Conservation (phyloP, 2,888 invertebrate species). For the Lypha dubia region DNA sequence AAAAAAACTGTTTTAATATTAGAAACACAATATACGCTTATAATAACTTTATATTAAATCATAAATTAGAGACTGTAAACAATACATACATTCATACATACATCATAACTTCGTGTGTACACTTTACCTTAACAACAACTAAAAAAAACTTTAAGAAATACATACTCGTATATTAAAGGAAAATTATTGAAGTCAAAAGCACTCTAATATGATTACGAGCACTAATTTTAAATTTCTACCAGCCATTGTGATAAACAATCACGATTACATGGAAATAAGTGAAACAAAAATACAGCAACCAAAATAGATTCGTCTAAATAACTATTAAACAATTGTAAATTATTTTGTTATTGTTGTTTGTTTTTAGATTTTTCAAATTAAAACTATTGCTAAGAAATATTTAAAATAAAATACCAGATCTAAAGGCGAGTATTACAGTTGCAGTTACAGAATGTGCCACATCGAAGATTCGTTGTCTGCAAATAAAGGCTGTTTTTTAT, state of each 20-base stretch:
- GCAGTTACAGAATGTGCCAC: conserved; percentile 65
- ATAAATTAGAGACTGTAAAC: conserved; percentile 28
- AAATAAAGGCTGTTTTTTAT: no score
- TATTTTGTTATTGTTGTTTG: conserved; percentile 31
- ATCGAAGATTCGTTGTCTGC: conserved; percentile 28
- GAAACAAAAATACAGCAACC: conserved; percentile 18
- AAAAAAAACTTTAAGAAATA: conserved; percentile 1
- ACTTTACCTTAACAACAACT: background rate
- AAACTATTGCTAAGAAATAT: conserved; percentile 49
- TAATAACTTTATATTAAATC: conserved; percentile 35
- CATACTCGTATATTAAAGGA: background rate
- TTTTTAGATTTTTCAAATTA: conserved; percentile 32
- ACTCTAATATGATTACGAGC: conserved; percentile 42
- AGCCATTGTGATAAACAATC: conserved; percentile 62
- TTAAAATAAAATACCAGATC: conserved; percentile 66
- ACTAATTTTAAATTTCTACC: conserved; percentile 42
- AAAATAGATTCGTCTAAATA: conserved; percentile 22
- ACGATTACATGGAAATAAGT: conserved; percentile 53
- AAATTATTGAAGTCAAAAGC: conserved; percentile 1
- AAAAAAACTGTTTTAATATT: conserved; percentile 22
- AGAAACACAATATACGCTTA: conserved; percentile 4
- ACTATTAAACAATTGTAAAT: conserved; percentile 40
- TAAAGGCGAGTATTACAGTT: conserved; percentile 70
- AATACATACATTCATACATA: conserved; percentile 46
- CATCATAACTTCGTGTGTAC: conserved; percentile 51